A percentile compares a stretch with the other conserved stretches of the same genome.
phyloP scores from a whole-genome alignment of 92 coral and sea anemone species.

The Bergia puertoricense region DNA sequence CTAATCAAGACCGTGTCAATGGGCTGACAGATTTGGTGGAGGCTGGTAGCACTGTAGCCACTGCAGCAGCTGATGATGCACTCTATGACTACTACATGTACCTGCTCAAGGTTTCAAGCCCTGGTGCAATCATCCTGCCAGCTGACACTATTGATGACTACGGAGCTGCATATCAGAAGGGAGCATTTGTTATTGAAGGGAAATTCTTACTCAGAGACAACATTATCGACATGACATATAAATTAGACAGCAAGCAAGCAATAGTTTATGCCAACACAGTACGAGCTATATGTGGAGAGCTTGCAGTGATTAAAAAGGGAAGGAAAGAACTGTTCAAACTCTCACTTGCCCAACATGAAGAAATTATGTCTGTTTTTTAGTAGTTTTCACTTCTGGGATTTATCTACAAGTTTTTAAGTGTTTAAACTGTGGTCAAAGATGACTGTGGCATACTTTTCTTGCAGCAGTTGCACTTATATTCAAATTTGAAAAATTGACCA shows the following conservation, averaged over 20 bases:
- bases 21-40: conserved; percentile 29
- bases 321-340: conserved; percentile 26
- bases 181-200: conserved; percentile 23
- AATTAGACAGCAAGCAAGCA: conserved; percentile 30
- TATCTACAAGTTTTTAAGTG: conserved; percentile 16
- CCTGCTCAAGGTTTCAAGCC: conserved; percentile 37
- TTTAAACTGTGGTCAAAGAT: conserved; percentile 25
- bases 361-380: conserved; percentile 19
- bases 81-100: conserved; percentile 9
- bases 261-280: conserved; percentile 37
- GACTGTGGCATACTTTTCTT: conserved; percentile 22
- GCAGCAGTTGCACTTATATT: conserved; percentile 3
- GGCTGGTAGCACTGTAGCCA: conserved; percentile 27
- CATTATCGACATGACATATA: conserved; percentile 44
- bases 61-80: conserved; percentile 7
- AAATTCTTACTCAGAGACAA: conserved; percentile 41
- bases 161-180: conserved; percentile 25
- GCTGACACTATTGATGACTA: conserved; percentile 7
- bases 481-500: conserved; percentile 17
- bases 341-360: conserved; percentile 16
- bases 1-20: conserved; percentile 15
- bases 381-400: conserved; percentile 13
- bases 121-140: conserved; percentile 18
- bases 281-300: conserved; percentile 31
- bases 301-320: conserved; percentile 12